These are phyloP conservation scores for Crax fasciolata DNA, from an alignment of 2,797 vertebrate genomes.

Conservation along the genomic window DNA sequence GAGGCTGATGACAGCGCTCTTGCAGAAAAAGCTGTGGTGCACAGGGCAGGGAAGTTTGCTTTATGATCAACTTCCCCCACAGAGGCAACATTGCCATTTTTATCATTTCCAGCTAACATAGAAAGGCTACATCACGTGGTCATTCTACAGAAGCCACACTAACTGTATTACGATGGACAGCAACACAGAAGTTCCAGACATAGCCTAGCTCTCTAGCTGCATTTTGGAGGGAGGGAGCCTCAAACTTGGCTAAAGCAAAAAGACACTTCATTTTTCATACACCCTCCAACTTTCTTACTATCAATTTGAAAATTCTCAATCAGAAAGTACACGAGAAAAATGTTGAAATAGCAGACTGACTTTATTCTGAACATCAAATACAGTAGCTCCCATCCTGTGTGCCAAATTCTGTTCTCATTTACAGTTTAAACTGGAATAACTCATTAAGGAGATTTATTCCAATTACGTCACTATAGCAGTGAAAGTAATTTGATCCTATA, in stretches of 20 bases:
- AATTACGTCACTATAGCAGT: not conserved
- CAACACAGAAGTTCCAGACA: not conserved
- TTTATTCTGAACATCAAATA: not conserved
- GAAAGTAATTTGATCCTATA: not conserved
- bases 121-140: fast-evolving
- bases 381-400: not conserved
- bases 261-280: not conserved
- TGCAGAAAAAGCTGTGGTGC: not conserved
- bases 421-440: not conserved
- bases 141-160: not conserved
- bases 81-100: not conserved
- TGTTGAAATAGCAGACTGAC: not conserved
- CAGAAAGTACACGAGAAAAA: not conserved
- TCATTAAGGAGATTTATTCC: not conserved
- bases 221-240: not conserved
- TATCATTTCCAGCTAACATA: not conserved
- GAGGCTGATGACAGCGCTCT: not conserved
- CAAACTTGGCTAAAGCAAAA: not conserved
- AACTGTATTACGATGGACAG: not conserved
- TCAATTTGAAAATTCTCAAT: not conserved
- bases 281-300: not conserved
- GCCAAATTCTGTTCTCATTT: not conserved
- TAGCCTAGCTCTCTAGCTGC: fast-evolving
- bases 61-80: not conserved
- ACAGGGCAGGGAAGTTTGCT: not conserved